Percentiles rank a stretch among this genome's conserved stretches.
phyloP scores from a whole-genome alignment of 2,888 invertebrate species.

The Drosophila subquinaria region DNA sequence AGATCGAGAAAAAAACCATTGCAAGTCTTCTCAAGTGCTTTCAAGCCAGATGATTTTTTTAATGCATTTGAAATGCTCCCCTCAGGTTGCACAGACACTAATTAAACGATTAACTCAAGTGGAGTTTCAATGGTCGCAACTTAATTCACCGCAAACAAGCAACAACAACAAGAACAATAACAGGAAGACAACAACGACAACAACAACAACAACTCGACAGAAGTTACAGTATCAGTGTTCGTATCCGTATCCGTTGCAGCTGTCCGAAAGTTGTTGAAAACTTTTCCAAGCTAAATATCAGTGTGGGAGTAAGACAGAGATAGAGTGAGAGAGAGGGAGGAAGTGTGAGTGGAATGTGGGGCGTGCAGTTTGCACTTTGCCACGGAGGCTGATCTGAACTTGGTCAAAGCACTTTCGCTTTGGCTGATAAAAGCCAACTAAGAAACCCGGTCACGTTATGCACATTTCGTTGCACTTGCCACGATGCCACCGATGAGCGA shows the following conservation, averaged over 20 bases:
- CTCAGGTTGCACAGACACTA: conserved; percentile 49
- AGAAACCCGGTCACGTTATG: conserved; percentile 81
- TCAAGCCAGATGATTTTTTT: conserved; percentile 14
- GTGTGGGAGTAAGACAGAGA: conserved; percentile 2
- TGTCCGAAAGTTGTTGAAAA: conserved; percentile 79
- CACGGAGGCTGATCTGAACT: conserved; percentile 29
- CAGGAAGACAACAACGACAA: conserved; percentile 8
- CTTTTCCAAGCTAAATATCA: conserved; percentile 74
- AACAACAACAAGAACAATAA: conserved; percentile 28
- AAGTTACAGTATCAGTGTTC: conserved; percentile 41
- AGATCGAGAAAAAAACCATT: background rate
- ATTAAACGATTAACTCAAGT: conserved; percentile 78
- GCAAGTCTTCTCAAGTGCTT: conserved; percentile 8
- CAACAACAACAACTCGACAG: conserved; percentile 29
- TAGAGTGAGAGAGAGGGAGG: background rate
- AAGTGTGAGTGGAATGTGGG: conserved; percentile 16
- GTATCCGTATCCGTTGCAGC: conserved; percentile 54
- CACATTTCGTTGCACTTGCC: conserved; percentile 77
- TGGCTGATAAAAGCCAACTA: conserved; percentile 69
- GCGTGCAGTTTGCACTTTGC: conserved; percentile 52
- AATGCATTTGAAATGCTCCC: conserved; percentile 12
- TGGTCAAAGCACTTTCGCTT: conserved; percentile 59
- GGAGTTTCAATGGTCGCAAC: conserved; percentile 71
- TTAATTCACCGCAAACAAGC: conserved; percentile 75
- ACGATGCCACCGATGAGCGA: conserved; percentile 37